phyloP scores from a whole-genome alignment of 2,113 vertebrate genomes.

The Saguinus midas region DNA sequence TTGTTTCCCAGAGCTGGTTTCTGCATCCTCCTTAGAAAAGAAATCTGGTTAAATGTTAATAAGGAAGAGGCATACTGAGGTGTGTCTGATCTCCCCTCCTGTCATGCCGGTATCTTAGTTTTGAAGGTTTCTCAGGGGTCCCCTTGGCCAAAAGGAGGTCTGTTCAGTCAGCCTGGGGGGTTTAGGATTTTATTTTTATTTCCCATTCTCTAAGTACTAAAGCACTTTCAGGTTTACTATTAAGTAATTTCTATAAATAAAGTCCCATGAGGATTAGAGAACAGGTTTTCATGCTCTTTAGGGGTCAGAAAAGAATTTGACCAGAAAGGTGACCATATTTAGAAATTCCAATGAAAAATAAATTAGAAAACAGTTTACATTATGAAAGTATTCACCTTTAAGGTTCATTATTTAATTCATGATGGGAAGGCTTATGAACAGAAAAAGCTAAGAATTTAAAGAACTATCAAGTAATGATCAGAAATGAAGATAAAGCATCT shows the following conservation, averaged over 20 bases:
- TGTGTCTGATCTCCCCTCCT: neutral
- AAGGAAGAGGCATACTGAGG: neutral
- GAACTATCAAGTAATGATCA: neutral
- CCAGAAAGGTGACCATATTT: neutral
- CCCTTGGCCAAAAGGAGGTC: neutral
- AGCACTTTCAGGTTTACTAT: neutral
- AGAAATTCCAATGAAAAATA: constrained; percentile 28
- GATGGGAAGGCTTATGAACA: neutral
- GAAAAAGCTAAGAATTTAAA: constrained; percentile 14
- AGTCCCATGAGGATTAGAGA: neutral
- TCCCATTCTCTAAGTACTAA: neutral
- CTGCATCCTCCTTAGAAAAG: neutral
- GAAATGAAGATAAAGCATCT: neutral
- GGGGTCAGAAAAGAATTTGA: neutral
- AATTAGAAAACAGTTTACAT: neutral
- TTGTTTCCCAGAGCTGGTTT: neutral
- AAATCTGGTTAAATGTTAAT: neutral
- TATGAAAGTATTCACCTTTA: neutral
- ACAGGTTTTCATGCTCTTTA: neutral
- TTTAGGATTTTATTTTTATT: neutral
- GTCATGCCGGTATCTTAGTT: neutral
- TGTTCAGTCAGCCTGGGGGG: neutral
- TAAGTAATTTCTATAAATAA: neutral
- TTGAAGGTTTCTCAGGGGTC: neutral
- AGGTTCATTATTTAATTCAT: neutral